These are phyloP conservation scores for Dicyrtomina minuta DNA, from an alignment of 2,888 invertebrate species.

Conservation along the genomic window DNA sequence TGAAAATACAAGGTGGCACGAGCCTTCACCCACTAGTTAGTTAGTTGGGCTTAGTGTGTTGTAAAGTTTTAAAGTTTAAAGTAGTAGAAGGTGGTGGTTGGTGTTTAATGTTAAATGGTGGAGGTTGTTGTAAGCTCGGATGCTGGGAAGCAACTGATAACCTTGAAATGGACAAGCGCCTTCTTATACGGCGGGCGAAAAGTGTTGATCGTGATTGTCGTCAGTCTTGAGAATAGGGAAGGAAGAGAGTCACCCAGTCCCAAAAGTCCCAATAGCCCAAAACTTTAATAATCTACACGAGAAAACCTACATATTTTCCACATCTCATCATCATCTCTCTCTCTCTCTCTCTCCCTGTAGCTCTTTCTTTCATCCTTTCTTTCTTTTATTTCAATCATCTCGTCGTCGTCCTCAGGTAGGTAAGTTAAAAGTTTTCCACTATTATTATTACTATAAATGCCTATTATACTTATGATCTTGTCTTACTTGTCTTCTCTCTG, in stretches of 20 bases:
- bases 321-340: too few species aligned
- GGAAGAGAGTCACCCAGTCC: neutral
- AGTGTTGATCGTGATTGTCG: slow-evolving; percentile 14
- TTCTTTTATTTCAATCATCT: neutral
- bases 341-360: slow-evolving; percentile 6
- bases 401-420: neutral
- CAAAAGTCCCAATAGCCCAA: slow-evolving; percentile 4
- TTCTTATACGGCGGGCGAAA: slow-evolving; percentile 21
- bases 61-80: too few species aligned
- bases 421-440: too few species aligned
- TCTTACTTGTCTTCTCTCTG: too few species aligned
- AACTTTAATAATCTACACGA: slow-evolving; percentile 20
- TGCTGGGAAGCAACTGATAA: slow-evolving; percentile 25
- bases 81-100: too few species aligned
- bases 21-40: too few species aligned
- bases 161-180: slow-evolving; percentile 18
- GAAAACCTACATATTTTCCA: slow-evolving; percentile 19
- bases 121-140: slow-evolving; percentile 10
- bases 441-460: too few species aligned
- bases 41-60: too few species aligned
- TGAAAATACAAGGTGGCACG: too few species aligned
- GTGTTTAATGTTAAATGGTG: too few species aligned
- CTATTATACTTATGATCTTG: too few species aligned
- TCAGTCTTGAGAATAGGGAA: neutral
- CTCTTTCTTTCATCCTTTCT: neutral